These are phyloP conservation scores for Diprion similis DNA, from an alignment of 1,140 invertebrate species.

Conservation along the genomic window DNA sequence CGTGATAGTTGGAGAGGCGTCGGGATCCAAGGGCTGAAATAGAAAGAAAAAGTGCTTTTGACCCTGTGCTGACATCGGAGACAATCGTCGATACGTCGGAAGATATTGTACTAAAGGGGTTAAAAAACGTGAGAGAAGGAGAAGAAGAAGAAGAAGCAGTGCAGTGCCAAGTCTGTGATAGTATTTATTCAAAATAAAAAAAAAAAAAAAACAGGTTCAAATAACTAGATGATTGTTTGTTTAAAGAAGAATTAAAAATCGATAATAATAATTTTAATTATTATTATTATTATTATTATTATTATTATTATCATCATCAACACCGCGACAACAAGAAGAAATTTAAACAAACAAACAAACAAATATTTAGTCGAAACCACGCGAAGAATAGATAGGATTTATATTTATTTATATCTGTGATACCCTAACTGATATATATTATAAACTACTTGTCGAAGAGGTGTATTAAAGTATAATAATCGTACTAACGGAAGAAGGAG, in stretches of 20 bases:
- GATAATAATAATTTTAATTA: conserved; percentile 3
- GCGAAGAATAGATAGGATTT: conserved; percentile 43
- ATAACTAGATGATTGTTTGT: background rate
- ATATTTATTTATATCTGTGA: conserved; percentile 47
- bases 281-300: too few species aligned
- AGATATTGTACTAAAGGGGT: background rate
- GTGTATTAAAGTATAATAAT: background rate
- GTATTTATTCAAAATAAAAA: conserved; percentile 54
- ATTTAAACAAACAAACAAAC: background rate
- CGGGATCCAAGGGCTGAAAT: background rate
- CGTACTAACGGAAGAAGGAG: conserved; percentile 15
- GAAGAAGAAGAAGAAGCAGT: conserved; percentile 27
- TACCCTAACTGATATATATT: conserved; percentile 42
- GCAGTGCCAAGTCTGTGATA: conserved; percentile 58
- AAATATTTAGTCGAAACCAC: conserved; percentile 10
- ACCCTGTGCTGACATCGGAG: background rate
- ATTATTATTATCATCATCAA: background rate
- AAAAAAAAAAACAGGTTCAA: conserved; percentile 13
- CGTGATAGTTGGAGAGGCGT: background rate
- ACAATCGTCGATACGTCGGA: too few species aligned
- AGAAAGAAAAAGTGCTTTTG: background rate
- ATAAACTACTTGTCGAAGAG: background rate
- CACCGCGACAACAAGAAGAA: background rate
- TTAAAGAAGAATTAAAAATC: conserved; percentile 19
- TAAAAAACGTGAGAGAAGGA: conserved; percentile 2